Percentiles rank a stretch among this genome's conserved stretches.
These are phyloP conservation scores for Nemurella pictetii DNA, from an alignment of 2,888 invertebrate genomes.

Conservation along the genomic window DNA sequence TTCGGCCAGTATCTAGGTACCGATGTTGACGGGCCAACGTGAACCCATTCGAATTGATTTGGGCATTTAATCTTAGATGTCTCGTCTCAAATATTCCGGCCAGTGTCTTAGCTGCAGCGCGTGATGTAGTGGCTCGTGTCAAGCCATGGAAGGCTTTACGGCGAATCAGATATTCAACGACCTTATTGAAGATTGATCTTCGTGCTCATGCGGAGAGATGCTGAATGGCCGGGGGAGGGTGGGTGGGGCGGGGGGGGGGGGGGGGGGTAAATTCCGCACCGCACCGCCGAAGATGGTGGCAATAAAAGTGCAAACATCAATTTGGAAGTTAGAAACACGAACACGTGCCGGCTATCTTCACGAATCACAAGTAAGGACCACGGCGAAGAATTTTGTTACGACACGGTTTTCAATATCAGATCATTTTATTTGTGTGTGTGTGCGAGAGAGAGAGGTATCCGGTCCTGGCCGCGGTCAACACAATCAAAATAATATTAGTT, in stretches of 20 bases:
- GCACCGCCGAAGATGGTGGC: background rate
- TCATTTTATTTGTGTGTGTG: background rate
- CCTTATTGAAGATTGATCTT: background rate
- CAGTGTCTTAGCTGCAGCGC: background rate
- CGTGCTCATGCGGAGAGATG: background rate
- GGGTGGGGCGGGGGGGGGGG: too few species aligned
- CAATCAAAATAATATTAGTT: background rate
- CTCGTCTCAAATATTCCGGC: background rate
- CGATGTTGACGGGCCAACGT: background rate
- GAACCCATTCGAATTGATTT: constrained; percentile 9
- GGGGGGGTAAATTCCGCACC: background rate
- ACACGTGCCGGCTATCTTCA: constrained; percentile 10
- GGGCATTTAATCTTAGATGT: background rate
- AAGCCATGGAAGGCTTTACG: background rate
- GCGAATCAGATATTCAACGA: background rate
- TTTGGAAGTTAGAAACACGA: background rate
- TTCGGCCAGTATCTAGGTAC: background rate
- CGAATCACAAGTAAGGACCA: background rate
- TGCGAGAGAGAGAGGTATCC: background rate
- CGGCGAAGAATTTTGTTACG: background rate
- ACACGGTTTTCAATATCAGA: background rate
- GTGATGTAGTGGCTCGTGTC: background rate
- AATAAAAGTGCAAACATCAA: background rate
- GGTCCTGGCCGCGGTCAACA: background rate
- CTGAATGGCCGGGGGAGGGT: too few species aligned